Evolutionary conservation across 2,797 vertebrate genomes (phyloP), one percentile per base, ranked within the genome.

Genomic region (Chloroceryle inda): DNA sequence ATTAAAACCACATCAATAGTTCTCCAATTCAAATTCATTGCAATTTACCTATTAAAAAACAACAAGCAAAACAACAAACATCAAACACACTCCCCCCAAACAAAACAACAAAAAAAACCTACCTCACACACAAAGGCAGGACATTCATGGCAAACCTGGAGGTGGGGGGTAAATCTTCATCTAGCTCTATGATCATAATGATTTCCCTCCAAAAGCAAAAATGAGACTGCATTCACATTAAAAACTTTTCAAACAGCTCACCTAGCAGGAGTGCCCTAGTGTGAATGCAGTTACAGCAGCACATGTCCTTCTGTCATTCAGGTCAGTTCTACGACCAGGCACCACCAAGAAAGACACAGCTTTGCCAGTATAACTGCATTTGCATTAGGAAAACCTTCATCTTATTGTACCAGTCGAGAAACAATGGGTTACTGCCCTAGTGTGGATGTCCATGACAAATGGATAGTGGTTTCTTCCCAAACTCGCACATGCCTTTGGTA

Each of bases 11-110:
- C 66, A 52, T 35, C 29, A 85, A 45, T 7, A 64, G 21, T 2
- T 11, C 45, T 24, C 19, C 4, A 5, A 52, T 61, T 52, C 1
- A 69, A 71, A 83, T 31, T 55, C 13, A 88, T 20, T 9, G 9
- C 22, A 73, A 38, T 62, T 79, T 40, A 72, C 27, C 63, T 23
- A n/a, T 35, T 52, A 71, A 82, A 42, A 59, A 18, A 2, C 6
- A 45, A 29, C 40, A 31, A 40, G 14, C 38, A 31, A 64, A 23
- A 13, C 35, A 71, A 2, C 8, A 35, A 56, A 12, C 26, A 49
- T n/a, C 49, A n/a, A 44, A 18, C 6, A 26, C 49, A 14, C 1
- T 9, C 16, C 6, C 16, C 6, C 1, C 2, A 63, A 75, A 22
- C 13, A 53, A 52, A 77, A 16, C 13, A 40, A 64, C 58, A 27